These are phyloP conservation scores for Paramisgurnus dabryanus DNA, from an alignment of 2,113 vertebrate species.

Conservation along the genomic window DNA sequence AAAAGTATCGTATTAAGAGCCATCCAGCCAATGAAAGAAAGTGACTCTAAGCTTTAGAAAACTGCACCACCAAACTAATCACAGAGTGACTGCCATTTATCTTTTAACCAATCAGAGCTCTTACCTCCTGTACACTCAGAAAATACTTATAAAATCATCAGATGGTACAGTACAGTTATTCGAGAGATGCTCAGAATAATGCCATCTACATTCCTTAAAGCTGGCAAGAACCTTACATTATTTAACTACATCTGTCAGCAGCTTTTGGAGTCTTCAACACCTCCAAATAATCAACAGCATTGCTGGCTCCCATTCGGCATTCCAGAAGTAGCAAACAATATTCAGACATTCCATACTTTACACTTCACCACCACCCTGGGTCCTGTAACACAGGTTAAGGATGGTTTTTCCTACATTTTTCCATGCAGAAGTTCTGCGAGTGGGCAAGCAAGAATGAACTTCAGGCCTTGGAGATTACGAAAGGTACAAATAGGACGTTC, in stretches of 20 bases:
- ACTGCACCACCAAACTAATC: too few relatives aligned
- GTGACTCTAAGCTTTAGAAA: too few relatives aligned
- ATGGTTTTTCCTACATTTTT: neutral
- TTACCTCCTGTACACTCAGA: neutral
- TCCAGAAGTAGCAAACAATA: constrained; percentile 40
- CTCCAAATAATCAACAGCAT: constrained; percentile 48
- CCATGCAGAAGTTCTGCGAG: neutral
- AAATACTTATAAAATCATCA: neutral
- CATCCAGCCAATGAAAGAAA: too few relatives aligned
- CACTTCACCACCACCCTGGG: constrained; percentile 17
- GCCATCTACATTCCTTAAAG: constrained; percentile 37
- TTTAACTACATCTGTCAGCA: constrained; percentile 35
- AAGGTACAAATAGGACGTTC: neutral
- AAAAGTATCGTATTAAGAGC: too few relatives aligned
- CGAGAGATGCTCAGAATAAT: constrained; percentile 33
- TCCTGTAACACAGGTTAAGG: neutral
- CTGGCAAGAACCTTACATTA: constrained; percentile 43
- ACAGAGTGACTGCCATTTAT: neutral
- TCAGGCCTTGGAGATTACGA: neutral
- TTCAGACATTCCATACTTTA: constrained; percentile 35
- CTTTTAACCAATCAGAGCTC: constrained; percentile 3
- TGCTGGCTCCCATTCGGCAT: constrained; percentile 36
- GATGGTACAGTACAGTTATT: neutral
- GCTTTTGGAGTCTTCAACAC: constrained; percentile 42
- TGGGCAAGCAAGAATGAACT: constrained; percentile 1